Conservation (phyloP, 2,888 invertebrate genomes). For the Tenthredo distinguenda region DNA sequence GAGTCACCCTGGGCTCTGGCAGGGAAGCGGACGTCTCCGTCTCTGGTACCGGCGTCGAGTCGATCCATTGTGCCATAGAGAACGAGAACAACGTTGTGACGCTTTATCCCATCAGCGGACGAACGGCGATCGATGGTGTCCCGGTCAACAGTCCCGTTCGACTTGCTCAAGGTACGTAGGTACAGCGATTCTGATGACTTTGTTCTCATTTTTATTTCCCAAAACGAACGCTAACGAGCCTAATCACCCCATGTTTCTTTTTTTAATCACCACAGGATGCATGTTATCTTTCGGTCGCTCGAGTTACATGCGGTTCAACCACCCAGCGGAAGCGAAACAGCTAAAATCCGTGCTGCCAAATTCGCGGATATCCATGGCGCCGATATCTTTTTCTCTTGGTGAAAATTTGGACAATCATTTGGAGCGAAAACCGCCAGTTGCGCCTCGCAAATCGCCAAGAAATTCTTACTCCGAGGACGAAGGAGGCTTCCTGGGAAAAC, state of each 20-base stretch:
- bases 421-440: conserved; percentile 84
- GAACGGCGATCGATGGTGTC: conserved; percentile 87
- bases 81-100: conserved; percentile 91
- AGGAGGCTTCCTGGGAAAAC: conserved; percentile 85
- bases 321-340: conserved; percentile 93
- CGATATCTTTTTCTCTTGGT: conserved; percentile 82
- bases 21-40: conserved; percentile 91
- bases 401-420: conserved; percentile 62
- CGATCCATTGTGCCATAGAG: conserved; percentile 93
- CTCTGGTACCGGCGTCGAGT: conserved; percentile 91
- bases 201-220: background rate
- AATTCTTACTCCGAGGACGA: conserved; percentile 82
- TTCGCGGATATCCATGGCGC: conserved; percentile 88
- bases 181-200: background rate
- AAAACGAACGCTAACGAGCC: background rate
- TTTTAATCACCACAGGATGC: conserved; percentile 83
- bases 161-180: conserved; percentile 88
- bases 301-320: conserved; percentile 95
- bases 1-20: conserved; percentile 89
- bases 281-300: conserved; percentile 95
- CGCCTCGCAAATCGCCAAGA: conserved; percentile 82
- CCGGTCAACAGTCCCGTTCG: conserved; percentile 86
- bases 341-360: conserved; percentile 92
- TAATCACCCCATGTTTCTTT: conserved; percentile 62
- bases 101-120: conserved; percentile 88